Percentiles rank a stretch among this genome's conserved stretches.
These are phyloP conservation scores for Genyomyrus donnyi DNA, from an alignment of 2,113 vertebrate genomes.

Conservation along the genomic window DNA sequence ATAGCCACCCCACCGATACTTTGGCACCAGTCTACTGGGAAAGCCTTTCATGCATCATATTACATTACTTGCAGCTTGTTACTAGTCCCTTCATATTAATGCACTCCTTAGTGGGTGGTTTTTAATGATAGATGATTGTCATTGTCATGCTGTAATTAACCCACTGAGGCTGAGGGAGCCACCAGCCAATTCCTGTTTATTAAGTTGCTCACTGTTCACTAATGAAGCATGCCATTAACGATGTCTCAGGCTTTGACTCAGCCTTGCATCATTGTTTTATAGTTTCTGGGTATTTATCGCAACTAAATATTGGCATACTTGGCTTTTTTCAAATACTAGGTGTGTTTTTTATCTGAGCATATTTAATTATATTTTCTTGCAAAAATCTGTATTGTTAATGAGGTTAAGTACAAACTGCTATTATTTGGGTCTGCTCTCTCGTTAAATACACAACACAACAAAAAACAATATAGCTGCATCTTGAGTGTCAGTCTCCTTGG, in stretches of 20 bases:
- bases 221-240: constrained; percentile 26
- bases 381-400: neutral
- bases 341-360: neutral
- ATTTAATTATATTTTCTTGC: neutral
- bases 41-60: neutral
- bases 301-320: neutral
- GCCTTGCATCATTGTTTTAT: neutral
- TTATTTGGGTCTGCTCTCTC: neutral
- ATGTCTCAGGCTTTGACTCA: neutral
- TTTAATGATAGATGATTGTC: constrained; percentile 41
- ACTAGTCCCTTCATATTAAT: constrained; percentile 37
- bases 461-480: neutral
- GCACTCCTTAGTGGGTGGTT: constrained; percentile 42
- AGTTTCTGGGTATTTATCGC: neutral
- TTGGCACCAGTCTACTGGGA: neutral
- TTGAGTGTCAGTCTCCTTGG: neutral
- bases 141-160: constrained; percentile 49
- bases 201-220: constrained; percentile 26
- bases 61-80: neutral
- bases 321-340: neutral
- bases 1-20: neutral
- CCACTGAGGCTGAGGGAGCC: constrained; percentile 33
- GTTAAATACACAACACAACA: neutral
- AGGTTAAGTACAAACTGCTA: neutral
- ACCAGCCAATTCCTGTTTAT: constrained; percentile 18